Evolutionary conservation across 2,797 vertebrate species (phyloP), one percentile per base, ranked within the genome.

Genomic region (Heterohyrax brucei): DNA sequence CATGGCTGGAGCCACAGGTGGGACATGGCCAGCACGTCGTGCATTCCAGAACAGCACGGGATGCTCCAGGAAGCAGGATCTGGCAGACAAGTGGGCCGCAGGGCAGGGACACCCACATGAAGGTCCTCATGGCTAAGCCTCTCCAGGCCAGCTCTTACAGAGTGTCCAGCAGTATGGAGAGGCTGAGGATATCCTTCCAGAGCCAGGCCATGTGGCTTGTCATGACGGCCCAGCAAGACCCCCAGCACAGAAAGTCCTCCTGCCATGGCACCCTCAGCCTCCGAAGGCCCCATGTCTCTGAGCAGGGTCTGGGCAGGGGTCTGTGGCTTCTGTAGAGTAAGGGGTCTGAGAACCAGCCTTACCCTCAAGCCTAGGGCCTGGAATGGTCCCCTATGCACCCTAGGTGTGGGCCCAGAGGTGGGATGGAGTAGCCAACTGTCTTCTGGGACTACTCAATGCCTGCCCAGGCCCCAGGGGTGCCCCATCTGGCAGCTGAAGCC

Each of bases 21-120:
- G 61, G 61, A 24, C 4, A 0, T 26, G 81, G 64, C 33, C 19
- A 14, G 87, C 10, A 3, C 12, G 44, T 44, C 0, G 26, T 44
- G 46, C 93, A 88, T 93, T 92, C 95, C 88, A 83, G 46, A 68
- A 24, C 48, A 2, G 95, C 79, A 92, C 96, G 16, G 90, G 88
- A 81, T 0, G 76, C 96, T 92, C 80, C 22, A 4, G 80, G 86
- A 80, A 39, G 62, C 92, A 79, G 96, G 93, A 78, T 70, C 64
- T 75, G 39, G 91, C 1, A 79, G 85, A 81, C 1, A 0, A 22
- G 33, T 88, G 3, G 89, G 56, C 56, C 7, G 3, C 82, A 82
- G 81, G 91, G 79, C 66, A 56, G 61, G 28, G 39, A 76, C 2
- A 6, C 76, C 68, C 39, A 50, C 1, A 0, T 21, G 0, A 33